Percentiles rank a stretch among this genome's conserved stretches.
Evolutionary conservation across 2,888 invertebrate species (phyloP).

Genomic region (Chalcis sispes): DNA sequence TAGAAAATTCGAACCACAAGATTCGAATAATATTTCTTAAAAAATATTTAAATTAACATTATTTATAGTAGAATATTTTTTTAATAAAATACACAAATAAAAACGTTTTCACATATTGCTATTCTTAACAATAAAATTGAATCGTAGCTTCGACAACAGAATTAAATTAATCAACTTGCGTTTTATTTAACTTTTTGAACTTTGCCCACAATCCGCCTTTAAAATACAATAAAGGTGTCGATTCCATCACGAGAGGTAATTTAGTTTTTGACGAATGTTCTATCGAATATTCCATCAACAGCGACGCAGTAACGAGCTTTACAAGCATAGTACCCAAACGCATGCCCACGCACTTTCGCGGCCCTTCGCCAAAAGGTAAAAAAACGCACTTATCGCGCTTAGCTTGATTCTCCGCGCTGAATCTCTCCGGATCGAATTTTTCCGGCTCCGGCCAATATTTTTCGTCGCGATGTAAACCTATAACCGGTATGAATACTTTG

Average conservation of each 20-base stretch:
- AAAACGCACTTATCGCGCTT: slow-evolving; percentile 59
- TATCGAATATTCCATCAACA: slow-evolving; percentile 61
- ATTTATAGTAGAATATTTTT: too few relatives aligned
- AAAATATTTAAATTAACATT: too few relatives aligned
- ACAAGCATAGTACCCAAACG: slow-evolving; percentile 63
- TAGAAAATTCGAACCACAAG: too few relatives aligned
- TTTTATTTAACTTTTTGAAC: slow-evolving; percentile 18
- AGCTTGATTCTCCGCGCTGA: slow-evolving; percentile 60
- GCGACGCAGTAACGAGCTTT: slow-evolving; percentile 60
- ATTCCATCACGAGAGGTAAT: slow-evolving; percentile 58
- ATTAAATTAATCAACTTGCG: neutral
- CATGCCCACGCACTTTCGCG: slow-evolving; percentile 67
- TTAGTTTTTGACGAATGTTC: slow-evolving; percentile 61
- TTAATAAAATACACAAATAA: too few relatives aligned
- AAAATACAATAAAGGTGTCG: neutral
- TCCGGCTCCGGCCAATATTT: slow-evolving; percentile 64
- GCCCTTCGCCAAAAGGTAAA: slow-evolving; percentile 68
- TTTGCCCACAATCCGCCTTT: slow-evolving; percentile 51
- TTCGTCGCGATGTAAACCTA: slow-evolving; percentile 60
- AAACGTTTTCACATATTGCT: too few relatives aligned
- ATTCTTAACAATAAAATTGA: too few relatives aligned
- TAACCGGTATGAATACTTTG: slow-evolving; percentile 56
- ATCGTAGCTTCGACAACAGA: too few relatives aligned
- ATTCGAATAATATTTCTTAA: too few relatives aligned
- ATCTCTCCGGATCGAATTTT: slow-evolving; percentile 66